Evolutionary conservation across 2,113 vertebrate species (phyloP).

Genomic region (Nesogale talazaci): DNA sequence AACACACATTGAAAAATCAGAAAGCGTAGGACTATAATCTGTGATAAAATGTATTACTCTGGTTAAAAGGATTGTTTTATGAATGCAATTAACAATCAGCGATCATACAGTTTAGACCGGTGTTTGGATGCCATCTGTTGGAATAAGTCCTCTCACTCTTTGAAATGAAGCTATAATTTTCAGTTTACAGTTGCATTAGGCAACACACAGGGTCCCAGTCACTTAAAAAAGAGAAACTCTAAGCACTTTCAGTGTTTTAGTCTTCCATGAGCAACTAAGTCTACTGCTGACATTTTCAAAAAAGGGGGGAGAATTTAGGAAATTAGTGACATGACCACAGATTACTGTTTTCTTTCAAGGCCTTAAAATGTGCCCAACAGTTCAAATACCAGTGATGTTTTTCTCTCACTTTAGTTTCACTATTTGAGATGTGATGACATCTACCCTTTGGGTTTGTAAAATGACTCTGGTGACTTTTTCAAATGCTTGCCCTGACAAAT

Average conservation of each 20-base stretch:
- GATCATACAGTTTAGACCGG: conserved; percentile 91
- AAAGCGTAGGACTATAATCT: conserved; percentile 89
- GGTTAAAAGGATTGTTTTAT: conserved; percentile 91
- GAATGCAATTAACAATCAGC: conserved; percentile 92
- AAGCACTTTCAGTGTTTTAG: conserved; percentile 78
- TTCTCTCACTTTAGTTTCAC: conserved; percentile 49
- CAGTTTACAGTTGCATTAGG: conserved; percentile 90
- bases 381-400: conserved; percentile 60
- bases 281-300: conserved; percentile 70
- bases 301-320: conserved; percentile 49
- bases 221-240: conserved; percentile 82
- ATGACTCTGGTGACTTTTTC: background rate
- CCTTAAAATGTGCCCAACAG: conserved; percentile 55
- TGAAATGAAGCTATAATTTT: conserved; percentile 90
- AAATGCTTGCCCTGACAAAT: background rate
- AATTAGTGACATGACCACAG: conserved; percentile 51
- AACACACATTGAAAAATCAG: conserved; percentile 87
- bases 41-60: conserved; percentile 90
- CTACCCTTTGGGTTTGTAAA: background rate
- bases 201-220: conserved; percentile 81
- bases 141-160: conserved; percentile 89
- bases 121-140: conserved; percentile 99
- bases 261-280: conserved; percentile 76
- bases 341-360: conserved; percentile 28
- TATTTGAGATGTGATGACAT: background rate